Conservation (phyloP, 2,888 invertebrate species). For the Priocnemis perturbator region DNA sequence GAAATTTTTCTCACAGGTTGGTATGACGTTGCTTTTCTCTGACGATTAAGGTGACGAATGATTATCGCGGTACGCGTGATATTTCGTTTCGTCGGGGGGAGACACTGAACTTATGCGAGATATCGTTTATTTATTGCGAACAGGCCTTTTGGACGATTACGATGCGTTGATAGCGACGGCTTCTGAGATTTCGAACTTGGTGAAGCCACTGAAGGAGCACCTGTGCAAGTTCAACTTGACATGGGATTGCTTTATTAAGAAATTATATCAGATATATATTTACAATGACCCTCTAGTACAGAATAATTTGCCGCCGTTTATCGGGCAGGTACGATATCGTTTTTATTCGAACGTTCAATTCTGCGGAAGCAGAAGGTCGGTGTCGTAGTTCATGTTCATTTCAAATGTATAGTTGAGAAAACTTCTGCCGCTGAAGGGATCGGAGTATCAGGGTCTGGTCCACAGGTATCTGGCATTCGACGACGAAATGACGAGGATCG, state of each 20-base stretch:
- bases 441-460: slow-evolving; percentile 74
- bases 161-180: slow-evolving; percentile 80
- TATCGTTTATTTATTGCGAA: neutral
- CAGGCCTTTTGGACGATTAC: slow-evolving; percentile 80
- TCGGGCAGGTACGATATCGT: slow-evolving; percentile 74
- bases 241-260: slow-evolving; percentile 83
- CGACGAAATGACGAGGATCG: slow-evolving; percentile 79
- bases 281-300: slow-evolving; percentile 78
- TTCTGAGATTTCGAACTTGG: slow-evolving; percentile 78
- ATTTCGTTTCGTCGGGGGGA: neutral
- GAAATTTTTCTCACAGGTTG: slow-evolving; percentile 77
- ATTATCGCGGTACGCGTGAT: too few species aligned
- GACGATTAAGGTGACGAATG: too few species aligned
- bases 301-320: slow-evolving; percentile 77
- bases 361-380: too few species aligned
- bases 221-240: slow-evolving; percentile 80
- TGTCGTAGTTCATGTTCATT: slow-evolving; percentile 4
- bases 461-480: slow-evolving; percentile 78
- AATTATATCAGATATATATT: slow-evolving; percentile 79
- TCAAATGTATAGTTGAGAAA: slow-evolving; percentile 64
- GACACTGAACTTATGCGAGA: slow-evolving; percentile 2
- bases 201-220: slow-evolving; percentile 80
- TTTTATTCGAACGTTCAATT: neutral
- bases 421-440: slow-evolving; percentile 67
- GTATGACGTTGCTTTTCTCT: slow-evolving; percentile 25